These are phyloP conservation scores for Agapostemon virescens DNA, from an alignment of 2,888 invertebrate genomes.

Conservation along the genomic window DNA sequence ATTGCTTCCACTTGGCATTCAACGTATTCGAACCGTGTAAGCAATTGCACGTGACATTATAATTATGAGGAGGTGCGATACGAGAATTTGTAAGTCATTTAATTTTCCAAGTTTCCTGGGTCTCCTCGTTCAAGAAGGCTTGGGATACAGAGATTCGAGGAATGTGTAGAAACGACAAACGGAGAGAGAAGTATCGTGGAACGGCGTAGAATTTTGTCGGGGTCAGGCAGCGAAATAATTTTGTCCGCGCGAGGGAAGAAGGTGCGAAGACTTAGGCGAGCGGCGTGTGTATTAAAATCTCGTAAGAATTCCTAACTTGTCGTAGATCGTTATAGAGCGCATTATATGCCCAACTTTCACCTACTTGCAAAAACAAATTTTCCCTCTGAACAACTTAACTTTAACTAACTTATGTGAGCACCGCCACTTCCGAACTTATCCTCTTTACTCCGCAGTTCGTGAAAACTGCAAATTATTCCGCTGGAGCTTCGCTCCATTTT, in stretches of 20 bases:
- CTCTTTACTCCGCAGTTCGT: slow-evolving; percentile 46
- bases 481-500: slow-evolving; percentile 35
- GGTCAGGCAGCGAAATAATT: slow-evolving; percentile 24
- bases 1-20: neutral
- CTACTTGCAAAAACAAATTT: slow-evolving; percentile 59
- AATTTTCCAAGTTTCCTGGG: neutral
- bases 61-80: neutral
- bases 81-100: neutral
- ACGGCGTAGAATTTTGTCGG: neutral
- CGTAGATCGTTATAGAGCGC: slow-evolving; percentile 26
- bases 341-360: slow-evolving; percentile 48
- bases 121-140: neutral
- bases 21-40: neutral
- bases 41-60: neutral
- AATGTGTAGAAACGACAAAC: neutral
- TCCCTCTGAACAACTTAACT: slow-evolving; percentile 54
- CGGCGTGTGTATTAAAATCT: slow-evolving; percentile 18
- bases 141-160: too few relatives aligned
- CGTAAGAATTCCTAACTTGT: slow-evolving; percentile 35
- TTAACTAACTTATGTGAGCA: slow-evolving; percentile 64
- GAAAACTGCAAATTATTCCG: slow-evolving; percentile 59
- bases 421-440: slow-evolving; percentile 57
- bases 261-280: neutral
- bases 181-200: too few relatives aligned
- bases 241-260: neutral